Base-by-base conservation (phyloP, 1,140 invertebrate genomes). In the Trialeurodes vaporariorum region DNA sequence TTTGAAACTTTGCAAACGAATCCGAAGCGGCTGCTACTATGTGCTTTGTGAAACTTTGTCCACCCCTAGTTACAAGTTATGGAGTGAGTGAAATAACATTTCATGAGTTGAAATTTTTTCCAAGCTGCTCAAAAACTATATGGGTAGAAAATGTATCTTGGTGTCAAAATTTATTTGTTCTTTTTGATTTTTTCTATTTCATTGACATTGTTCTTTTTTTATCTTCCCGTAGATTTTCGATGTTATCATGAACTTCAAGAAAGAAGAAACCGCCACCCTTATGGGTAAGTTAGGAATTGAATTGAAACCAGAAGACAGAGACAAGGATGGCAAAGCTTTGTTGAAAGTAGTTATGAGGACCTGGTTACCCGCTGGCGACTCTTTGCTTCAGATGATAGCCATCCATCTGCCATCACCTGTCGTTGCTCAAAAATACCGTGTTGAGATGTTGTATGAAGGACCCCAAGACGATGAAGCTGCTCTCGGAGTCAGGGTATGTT, bases 331-430 rank as follows among this genome's bases (percentile, higher is more conserved):
- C 76, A 96, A 94, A 78, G 87, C 87, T 70, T 80, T 96, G 60
- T 81, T 96, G 68, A 96, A 96, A 83, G 85, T 96, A 74, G 92
- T 99, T 34, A 98, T 99, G 96, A 88, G 96, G 76, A 94, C 93
- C 65, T 99, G 98, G 98, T 83, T 99, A 76, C 97, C 97, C 68
- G 98, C 97, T 82, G 98, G 98, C 75, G 97, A 99, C 81, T 94
- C 97, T 77, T 82, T 99, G 73, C 92, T 99, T 86, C 95, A 98
- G 85, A 99, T 99, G 98, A 99, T 99, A 82, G 94, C 95, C 79
- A 98, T 99, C 77, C 97, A 99, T 79, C 83, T 99, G 76, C 98
- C 98, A 70, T 99, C 97, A 26, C 98, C 98, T 59, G 96, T 99
- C 26, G 94, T 94, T 68, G 96, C 98, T 70, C 98, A 99, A 81